phyloP scores from a whole-genome alignment of 2,113 vertebrate species.

The Rhinogobius similis region DNA sequence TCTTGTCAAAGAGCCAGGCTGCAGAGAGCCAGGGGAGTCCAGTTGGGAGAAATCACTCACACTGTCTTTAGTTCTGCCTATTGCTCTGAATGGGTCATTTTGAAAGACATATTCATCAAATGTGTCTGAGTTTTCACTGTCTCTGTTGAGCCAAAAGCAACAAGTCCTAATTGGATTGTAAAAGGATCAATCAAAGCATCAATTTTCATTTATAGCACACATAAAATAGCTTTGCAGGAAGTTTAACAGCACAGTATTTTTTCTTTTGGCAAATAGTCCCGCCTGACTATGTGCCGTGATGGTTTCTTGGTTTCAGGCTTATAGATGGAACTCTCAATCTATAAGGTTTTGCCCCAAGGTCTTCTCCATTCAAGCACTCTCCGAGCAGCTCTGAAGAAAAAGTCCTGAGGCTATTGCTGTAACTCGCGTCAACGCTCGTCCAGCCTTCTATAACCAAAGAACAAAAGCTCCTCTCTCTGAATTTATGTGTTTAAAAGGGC shows the following conservation, averaged over 20 bases:
- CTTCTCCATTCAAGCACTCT: conserved; percentile 9
- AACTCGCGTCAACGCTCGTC: not conserved
- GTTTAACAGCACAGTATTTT: conserved; percentile 1
- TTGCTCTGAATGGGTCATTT: not conserved
- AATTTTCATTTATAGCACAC: conserved; percentile 2
- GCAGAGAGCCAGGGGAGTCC: conserved; percentile 5
- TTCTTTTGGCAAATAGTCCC: conserved; percentile 8
- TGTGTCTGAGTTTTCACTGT: not conserved
- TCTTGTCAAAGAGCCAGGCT: conserved; percentile 26
- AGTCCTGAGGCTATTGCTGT: conserved; percentile 7
- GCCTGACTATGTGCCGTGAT: not conserved
- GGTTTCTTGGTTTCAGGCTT: conserved; percentile 1
- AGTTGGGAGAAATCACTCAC: conserved; percentile 6
- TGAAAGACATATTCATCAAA: conserved; percentile 6
- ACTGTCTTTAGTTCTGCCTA: not conserved
- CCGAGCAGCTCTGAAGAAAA: conserved; percentile 5
- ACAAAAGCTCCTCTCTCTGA: conserved; percentile 7
- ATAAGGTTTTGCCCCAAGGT: conserved; percentile 11
- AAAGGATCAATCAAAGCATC: not conserved
- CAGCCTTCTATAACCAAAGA: conserved; percentile 8
- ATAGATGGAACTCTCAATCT: conserved; percentile 1
- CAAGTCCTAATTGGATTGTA: conserved; percentile 1
- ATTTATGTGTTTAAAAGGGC: conserved; percentile 1
- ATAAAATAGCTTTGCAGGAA: not conserved
- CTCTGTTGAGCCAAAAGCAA: not conserved